A percentile compares a stretch with the other conserved stretches of the same genome.
These are phyloP conservation scores for Tonatia bakeri DNA, from an alignment of 2,113 vertebrate genomes.

Conservation along the genomic window DNA sequence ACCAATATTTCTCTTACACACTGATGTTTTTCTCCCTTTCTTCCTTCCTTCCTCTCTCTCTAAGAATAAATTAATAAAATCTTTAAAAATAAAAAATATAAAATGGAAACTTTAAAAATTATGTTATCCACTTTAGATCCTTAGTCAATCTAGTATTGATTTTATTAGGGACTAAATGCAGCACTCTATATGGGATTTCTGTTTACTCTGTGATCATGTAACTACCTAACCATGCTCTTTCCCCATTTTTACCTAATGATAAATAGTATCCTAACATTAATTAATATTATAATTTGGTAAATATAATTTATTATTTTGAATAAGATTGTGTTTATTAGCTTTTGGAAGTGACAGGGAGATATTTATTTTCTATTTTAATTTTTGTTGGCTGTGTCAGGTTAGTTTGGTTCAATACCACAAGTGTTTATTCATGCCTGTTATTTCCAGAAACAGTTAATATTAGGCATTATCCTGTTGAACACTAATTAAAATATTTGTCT, in stretches of 20 bases:
- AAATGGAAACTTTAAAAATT: conserved; percentile 69
- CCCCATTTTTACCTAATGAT: background rate
- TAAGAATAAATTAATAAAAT: too few relatives aligned
- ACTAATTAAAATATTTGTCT: conserved; percentile 23
- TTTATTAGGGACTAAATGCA: background rate
- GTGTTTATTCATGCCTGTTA: background rate
- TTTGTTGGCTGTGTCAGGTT: background rate
- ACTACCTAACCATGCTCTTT: background rate
- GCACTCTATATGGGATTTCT: background rate
- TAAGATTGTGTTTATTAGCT: background rate
- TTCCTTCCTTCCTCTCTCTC: too few relatives aligned
- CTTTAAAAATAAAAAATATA: background rate
- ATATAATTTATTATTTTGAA: background rate
- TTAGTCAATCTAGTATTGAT: background rate
- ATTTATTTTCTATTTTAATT: conserved; percentile 19
- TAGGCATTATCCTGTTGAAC: background rate
- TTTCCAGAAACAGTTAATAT: background rate
- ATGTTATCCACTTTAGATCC: conserved; percentile 49
- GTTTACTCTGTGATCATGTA: background rate
- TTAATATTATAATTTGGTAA: conserved; percentile 6
- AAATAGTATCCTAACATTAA: background rate
- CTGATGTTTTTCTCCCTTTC: too few relatives aligned
- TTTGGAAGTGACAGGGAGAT: background rate
- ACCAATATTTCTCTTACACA: too few relatives aligned
- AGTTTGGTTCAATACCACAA: background rate